These are phyloP conservation scores for Leptodactylus fallax DNA, from an alignment of 2,797 vertebrate genomes.

Conservation along the genomic window DNA sequence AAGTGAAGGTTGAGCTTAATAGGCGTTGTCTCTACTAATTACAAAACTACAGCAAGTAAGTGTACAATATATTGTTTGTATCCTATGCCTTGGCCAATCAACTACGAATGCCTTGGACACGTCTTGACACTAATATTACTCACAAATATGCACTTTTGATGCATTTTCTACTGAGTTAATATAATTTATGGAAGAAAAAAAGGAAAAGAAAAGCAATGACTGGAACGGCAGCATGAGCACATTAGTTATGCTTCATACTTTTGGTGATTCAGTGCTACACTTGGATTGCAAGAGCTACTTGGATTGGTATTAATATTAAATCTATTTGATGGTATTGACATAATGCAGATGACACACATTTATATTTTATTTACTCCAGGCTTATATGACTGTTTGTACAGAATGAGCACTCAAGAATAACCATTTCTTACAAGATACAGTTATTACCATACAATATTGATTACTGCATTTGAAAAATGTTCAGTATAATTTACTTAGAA, in stretches of 20 bases:
- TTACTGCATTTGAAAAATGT: constrained; percentile 1
- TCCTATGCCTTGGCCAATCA: neutral
- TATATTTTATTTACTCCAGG: neutral
- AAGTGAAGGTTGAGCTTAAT: neutral
- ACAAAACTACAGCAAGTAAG: neutral
- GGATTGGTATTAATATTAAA: neutral
- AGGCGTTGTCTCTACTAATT: neutral
- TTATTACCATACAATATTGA: constrained; percentile 27
- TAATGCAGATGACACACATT: neutral
- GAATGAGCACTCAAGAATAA: neutral
- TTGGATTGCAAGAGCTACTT: neutral
- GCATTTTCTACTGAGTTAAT: neutral
- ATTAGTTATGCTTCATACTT: neutral
- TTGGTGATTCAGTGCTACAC: neutral
- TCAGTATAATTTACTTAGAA: constrained; percentile 14
- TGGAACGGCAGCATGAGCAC: neutral
- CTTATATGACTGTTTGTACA: neutral
- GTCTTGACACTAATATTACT: neutral
- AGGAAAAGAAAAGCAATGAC: neutral
- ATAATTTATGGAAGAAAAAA: neutral
- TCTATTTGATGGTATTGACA: neutral
- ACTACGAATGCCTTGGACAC: neutral
- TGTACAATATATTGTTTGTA: no score
- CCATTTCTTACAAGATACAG: constrained; percentile 7
- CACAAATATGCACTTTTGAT: neutral